Evolutionary conservation across 2,797 vertebrate species (phyloP), one percentile per base, ranked within the genome.

Genomic region (Sebastiscus albofasciatus): DNA sequence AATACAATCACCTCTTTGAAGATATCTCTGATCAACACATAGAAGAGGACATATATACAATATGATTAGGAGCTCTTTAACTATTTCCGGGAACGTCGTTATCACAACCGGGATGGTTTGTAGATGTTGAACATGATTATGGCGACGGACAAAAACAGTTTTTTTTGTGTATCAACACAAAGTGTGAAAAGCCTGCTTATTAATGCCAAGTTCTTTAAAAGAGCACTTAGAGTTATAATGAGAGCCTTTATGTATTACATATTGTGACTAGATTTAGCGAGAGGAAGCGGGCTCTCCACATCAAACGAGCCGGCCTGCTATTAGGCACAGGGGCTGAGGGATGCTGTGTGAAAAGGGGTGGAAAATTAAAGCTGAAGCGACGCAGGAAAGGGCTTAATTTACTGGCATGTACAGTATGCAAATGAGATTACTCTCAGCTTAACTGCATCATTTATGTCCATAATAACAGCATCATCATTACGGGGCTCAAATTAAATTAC

Each of bases 381-480:
- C 90, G 93, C 97, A 97, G 97, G 97, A 97, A 94, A 97, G 96
- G 96, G 97, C 97, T 99, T 99, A 98, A 99, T 99, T 99, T 99
- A 99, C 97, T 98, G 97, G 97, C 98, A 97, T 99, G 98, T 99
- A 99, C 98, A 97, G 97, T 99, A 99, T 99, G 99, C 98, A 99
- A 99, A 99, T 99, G 98, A 99, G 98, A 99, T 99, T 99, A 98
- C 97, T 97, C 97, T 97, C 97, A 97, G 97, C 97, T 98, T 99
- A 99, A 99, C 98, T 97, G 98, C 98, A 99, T 99, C 98, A 98
- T 99, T 99, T 99, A 99, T 99, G 98, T 98, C 98, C 97, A 98
- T 99, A 99, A 99, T 99, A 99, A 99, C 97, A 96, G 97, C 98
- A 98, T 99, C 98, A 99, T 99, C 98, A 99, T 99, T 99, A 99